Evolutionary conservation across 2,888 invertebrate species (phyloP), one percentile per base, ranked within the genome.

Genomic region (Caenorhabditis uteleia): DNA sequence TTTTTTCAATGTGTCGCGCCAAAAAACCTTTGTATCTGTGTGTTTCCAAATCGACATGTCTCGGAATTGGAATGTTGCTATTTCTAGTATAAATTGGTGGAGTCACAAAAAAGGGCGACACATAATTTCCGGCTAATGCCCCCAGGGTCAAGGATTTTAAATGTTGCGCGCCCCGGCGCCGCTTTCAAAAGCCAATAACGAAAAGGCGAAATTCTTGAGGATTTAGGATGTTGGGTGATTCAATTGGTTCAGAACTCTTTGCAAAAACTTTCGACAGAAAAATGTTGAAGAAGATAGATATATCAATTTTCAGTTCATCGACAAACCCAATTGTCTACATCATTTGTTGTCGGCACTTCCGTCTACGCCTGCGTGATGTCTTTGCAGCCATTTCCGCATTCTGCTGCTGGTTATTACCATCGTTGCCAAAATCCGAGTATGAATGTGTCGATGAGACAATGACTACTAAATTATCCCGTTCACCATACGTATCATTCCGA

Each of bases 251-350:
- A n/a, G n/a, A 12, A 12, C 31, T 8, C 31, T n/a, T n/a, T 38
- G 43, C 23, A 26, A 23, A 43, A 26, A 10, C 43, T 47, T 43
- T 40, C 56, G n/a, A 45, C 45, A 45, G 49, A 59, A 43, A 45
- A n/a, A n/a, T n/a, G n/a, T n/a, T n/a, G n/a, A n/a, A n/a, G n/a
- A n/a, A 34, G 21, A 53, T 12, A 43, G 47, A 51, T 44, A 20
- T 18, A 12, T 23, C 10, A 34, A 43, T 43, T 60, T 72, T 34
- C 58, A 77, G 77, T 39, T 77, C 77, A 20, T 64, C 74, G 23
- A 73, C 73, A 21, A 77, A 77, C 34, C 77, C 77, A 27, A 70
- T 77, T 53, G 69, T 77, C 50, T 77, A 75, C 64, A 75, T 74
- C 43, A 65, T 68, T 33, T 77, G 75, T 61, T 77, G 75, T 46